Evolutionary conservation across 2,113 vertebrate species (phyloP).

Genomic region (Anarrhichthys ocellatus): DNA sequence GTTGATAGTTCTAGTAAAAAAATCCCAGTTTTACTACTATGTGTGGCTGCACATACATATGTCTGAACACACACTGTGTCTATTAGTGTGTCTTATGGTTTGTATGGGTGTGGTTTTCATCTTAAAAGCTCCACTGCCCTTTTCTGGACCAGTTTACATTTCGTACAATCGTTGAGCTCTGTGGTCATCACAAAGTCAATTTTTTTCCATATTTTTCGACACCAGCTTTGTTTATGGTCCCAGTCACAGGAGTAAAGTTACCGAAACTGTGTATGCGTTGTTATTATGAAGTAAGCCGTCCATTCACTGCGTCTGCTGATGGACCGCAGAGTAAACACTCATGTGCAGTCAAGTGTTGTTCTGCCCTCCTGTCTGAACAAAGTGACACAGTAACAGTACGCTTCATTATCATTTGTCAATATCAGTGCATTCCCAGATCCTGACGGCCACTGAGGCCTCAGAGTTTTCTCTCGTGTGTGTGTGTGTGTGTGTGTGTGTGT

Average conservation of each 20-base stretch:
- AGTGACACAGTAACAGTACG: slow-evolving; percentile 18
- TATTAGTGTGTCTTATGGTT: not conserved
- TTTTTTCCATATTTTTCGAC: slow-evolving; percentile 4
- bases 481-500: not conserved
- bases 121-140: not conserved
- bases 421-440: slow-evolving; percentile 24
- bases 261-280: not conserved
- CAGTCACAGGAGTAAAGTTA: not conserved
- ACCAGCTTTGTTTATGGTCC: not conserved
- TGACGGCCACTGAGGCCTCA: not conserved
- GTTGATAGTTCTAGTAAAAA: slow-evolving; percentile 1
- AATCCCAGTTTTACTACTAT: not conserved
- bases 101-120: not conserved
- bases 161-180: not conserved
- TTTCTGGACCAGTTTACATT: not conserved
- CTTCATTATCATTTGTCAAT: slow-evolving; percentile 59
- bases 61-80: not conserved
- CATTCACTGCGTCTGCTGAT: slow-evolving; percentile 7
- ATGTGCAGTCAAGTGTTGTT: slow-evolving; percentile 20
- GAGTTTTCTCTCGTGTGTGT: not conserved
- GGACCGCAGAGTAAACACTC: not conserved
- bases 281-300: slow-evolving; percentile 4
- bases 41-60: slow-evolving; percentile 16
- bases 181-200: not conserved
- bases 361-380: slow-evolving; percentile 11